Conservation (phyloP, 1,140 invertebrate species). For the Drosophila watanabei region DNA sequence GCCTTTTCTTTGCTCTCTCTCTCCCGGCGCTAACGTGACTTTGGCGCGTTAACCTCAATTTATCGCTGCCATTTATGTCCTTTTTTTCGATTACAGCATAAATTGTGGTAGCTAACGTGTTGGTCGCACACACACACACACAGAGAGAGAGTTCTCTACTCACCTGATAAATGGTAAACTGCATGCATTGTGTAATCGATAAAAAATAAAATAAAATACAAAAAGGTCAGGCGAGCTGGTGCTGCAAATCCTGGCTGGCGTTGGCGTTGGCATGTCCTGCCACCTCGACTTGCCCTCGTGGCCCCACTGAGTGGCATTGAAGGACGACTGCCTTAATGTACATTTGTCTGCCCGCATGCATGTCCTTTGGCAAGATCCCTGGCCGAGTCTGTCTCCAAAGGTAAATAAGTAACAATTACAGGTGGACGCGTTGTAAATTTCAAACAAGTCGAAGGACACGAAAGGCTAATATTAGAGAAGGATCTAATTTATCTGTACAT, state of each 20-base stretch:
- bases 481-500: neutral
- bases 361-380: slow-evolving; percentile 4
- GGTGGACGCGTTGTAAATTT: slow-evolving; percentile 55
- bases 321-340: slow-evolving; percentile 52
- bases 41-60: slow-evolving; percentile 83
- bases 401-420: slow-evolving; percentile 37
- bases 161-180: slow-evolving; percentile 76
- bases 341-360: slow-evolving; percentile 42
- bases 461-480: neutral
- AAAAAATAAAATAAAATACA: slow-evolving; percentile 56
- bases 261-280: slow-evolving; percentile 29
- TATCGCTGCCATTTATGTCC: slow-evolving; percentile 81
- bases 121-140: slow-evolving; percentile 39
- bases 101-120: slow-evolving; percentile 78
- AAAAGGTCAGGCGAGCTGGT: neutral
- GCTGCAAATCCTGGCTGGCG: slow-evolving; percentile 48
- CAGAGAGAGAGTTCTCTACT: slow-evolving; percentile 7
- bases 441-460: slow-evolving; percentile 7
- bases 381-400: slow-evolving; percentile 6
- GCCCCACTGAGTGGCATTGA: slow-evolving; percentile 40
- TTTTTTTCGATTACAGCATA: slow-evolving; percentile 82
- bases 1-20: slow-evolving; percentile 45
- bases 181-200: slow-evolving; percentile 83
- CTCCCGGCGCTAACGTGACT: slow-evolving; percentile 71
- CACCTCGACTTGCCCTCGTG: neutral